A percentile compares a stretch with the other conserved stretches of the same genome.
These are phyloP conservation scores for Chloroclysta siterata DNA, from an alignment of 2,888 invertebrate species.

Conservation along the genomic window DNA sequence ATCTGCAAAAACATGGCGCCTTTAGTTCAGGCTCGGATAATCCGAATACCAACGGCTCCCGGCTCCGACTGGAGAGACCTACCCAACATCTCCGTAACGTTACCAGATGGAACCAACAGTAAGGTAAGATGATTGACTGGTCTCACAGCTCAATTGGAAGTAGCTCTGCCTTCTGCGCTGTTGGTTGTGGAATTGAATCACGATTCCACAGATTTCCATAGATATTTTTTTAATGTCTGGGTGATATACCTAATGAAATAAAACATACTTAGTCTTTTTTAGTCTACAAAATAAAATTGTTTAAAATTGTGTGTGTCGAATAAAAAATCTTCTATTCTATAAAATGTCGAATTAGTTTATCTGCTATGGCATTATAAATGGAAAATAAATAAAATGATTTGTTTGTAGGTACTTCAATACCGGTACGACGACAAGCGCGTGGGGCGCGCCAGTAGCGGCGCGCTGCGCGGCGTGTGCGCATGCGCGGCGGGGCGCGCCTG, in stretches of 20 bases:
- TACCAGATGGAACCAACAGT: conserved; percentile 89
- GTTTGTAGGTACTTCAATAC: conserved; percentile 73
- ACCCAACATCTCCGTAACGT: conserved; percentile 89
- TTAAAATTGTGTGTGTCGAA: no score
- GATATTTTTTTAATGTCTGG: no score
- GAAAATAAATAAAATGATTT: not conserved
- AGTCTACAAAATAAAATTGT: no score
- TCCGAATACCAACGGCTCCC: conserved; percentile 88
- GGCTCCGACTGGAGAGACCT: conserved; percentile 95
- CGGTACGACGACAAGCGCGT: conserved; percentile 77
- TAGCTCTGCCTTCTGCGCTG: no score
- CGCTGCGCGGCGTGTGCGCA: conserved; percentile 90
- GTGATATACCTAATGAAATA: no score
- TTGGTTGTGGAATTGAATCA: not conserved
- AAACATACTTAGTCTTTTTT: no score
- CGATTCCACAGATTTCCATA: no score
- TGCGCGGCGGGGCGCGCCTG: conserved; percentile 88
- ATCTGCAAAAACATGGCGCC: conserved; percentile 94
- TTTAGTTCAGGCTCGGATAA: conserved; percentile 90
- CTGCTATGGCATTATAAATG: no score
- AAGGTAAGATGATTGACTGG: conserved; percentile 63
- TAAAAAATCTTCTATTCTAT: no score
- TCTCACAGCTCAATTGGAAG: no score
- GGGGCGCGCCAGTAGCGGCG: conserved; percentile 72
- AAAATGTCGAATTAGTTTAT: no score